A percentile compares a stretch with the other conserved stretches of the same genome.
Conservation (phyloP, 2,113 vertebrate genomes). For the Pterocles burchelli region DNA sequence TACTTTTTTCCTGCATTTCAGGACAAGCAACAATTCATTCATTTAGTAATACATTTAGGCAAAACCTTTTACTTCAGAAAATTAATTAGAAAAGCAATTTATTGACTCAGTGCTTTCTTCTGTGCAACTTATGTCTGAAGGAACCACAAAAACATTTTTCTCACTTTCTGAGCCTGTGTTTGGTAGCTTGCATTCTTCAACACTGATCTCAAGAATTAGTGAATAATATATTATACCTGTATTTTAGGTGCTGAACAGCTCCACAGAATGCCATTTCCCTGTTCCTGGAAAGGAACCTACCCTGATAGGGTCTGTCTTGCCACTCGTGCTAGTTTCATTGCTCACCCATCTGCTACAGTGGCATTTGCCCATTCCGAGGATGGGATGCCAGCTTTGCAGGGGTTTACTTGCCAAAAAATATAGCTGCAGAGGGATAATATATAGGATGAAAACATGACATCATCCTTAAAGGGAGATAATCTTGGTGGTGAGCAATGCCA, state of each 20-base stretch:
- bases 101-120: neutral
- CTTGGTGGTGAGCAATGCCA: neutral
- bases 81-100: neutral
- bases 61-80: neutral
- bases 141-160: neutral
- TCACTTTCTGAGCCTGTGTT: neutral
- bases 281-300: neutral
- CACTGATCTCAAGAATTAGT: neutral
- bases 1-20: neutral
- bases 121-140: neutral
- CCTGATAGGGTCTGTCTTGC: neutral
- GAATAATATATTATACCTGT: neutral
- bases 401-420: neutral
- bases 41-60: neutral
- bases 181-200: neutral
- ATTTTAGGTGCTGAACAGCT: neutral
- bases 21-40: neutral
- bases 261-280: neutral
- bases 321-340: neutral
- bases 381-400: neutral
- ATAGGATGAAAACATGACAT: neutral
- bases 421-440: neutral
- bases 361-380: neutral
- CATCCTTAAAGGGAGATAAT: neutral
- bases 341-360: constrained; percentile 32